Evolutionary conservation across 2,113 vertebrate genomes (phyloP), one percentile per base, ranked within the genome.

Genomic region (Coptodon rendalli): DNA sequence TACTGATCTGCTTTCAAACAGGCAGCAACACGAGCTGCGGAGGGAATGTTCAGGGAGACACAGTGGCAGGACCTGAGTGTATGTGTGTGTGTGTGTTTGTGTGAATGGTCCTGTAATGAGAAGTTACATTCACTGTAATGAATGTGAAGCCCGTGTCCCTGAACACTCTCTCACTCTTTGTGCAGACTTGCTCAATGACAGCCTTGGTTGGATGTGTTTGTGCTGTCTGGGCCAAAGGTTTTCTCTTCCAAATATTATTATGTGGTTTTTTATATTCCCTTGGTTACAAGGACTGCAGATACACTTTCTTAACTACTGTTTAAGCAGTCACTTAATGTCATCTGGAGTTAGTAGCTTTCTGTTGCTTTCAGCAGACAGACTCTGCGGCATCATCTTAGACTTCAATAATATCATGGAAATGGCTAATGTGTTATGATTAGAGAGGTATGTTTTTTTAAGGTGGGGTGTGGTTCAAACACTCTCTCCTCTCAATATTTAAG

Each of bases 1-100:
- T 96, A 96, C 83, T 86, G 94, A 89, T 89, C 81, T 2, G 93
- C 93, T 93, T 93, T 95, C 93, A 95, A 86, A 94, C 76, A 81
- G 80, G 48, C 90, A 89, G 88, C 73, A 83, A 89, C 84, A 86
- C 88, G 86, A 88, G 59, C 87, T 83, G 66, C 2, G 68, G 61
- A 84, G 91, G 82, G 91, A 94, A 93, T 91, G 94, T 93, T 91
- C 87, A 90, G 87, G 83, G 90, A 87, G 59, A 92, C 59, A 85
- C 87, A 59, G 89, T 50, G 83, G 79, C 82, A 83, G 78, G 31
- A 78, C 43, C 50, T 59, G 82, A 82, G 87, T 34, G 59, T 45
- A 73, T 29, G 52, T 78, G 61, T 29, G 52, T 78, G 61, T 29
- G 63, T 68, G 38, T 45, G 66, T 27, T 2, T 84, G 86, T 87